A percentile compares a stretch with the other conserved stretches of the same genome.
phyloP scores from a whole-genome alignment of 64 coral and sea anemone genomes.

The Astreopora myriophthalma region DNA sequence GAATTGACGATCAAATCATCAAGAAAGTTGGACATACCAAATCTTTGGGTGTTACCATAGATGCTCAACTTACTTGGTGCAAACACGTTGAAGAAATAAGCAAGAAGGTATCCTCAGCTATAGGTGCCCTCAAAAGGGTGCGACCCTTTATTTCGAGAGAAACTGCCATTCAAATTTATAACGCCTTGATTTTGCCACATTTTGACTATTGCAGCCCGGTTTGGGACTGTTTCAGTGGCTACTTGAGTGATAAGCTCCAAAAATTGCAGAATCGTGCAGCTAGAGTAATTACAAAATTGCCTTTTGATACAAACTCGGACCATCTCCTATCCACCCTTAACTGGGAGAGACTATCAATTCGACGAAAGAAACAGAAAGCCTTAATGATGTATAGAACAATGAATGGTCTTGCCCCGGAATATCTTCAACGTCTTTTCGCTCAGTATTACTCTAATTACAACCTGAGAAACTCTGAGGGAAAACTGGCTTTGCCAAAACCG shows the following conservation, averaged over 20 bases:
- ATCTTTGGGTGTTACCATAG: not conserved
- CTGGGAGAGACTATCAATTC: not conserved
- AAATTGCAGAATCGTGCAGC: conserved; percentile 1
- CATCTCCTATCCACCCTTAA: not conserved
- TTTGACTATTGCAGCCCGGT: not conserved
- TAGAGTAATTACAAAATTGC: not conserved
- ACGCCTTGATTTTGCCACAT: conserved; percentile 38
- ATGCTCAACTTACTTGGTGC: not conserved
- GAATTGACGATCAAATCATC: not conserved
- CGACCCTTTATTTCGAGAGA: not conserved
- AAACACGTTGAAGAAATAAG: not conserved
- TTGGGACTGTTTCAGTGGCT: not conserved
- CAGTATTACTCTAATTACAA: not conserved
- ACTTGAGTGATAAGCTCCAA: not conserved
- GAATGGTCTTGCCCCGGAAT: conserved; percentile 3
- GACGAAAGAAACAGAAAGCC: conserved; percentile 43
- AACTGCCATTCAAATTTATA: conserved; percentile 6
- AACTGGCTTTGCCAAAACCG: conserved; percentile 22
- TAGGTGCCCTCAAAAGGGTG: not conserved
- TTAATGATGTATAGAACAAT: conserved; percentile 32
- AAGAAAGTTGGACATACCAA: not conserved
- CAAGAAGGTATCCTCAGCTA: not conserved
- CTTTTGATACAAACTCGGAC: not conserved
- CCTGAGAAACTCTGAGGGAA: conserved; percentile 7
- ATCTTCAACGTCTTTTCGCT: conserved; percentile 23